A percentile compares a stretch with the other conserved stretches of the same genome.
Conservation (phyloP, 2,113 vertebrate species). For the Ctenomys sociabilis region DNA sequence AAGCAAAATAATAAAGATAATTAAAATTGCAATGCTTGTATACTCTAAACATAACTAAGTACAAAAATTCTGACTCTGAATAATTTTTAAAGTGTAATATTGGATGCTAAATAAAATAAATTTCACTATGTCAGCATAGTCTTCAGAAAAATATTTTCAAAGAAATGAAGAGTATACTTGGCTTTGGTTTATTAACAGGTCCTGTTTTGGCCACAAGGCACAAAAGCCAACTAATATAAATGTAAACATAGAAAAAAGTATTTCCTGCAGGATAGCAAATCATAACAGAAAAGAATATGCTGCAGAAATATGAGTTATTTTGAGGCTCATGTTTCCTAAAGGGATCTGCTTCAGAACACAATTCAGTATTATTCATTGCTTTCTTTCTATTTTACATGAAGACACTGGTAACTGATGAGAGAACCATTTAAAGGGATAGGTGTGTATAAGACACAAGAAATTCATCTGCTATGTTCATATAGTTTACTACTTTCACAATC, state of each 20-base stretch:
- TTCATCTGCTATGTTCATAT: not conserved
- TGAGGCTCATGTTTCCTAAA: conserved; percentile 47
- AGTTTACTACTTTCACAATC: not conserved
- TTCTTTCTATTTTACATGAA: conserved; percentile 3
- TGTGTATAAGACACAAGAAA: not conserved
- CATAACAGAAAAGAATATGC: not conserved
- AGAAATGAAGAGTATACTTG: conserved; percentile 37
- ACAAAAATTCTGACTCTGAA: not conserved
- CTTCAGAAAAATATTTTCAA: conserved; percentile 64
- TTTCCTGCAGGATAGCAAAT: conserved; percentile 29
- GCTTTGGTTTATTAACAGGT: conserved; percentile 53
- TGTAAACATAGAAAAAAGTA: conserved; percentile 44
- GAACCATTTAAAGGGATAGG: not conserved
- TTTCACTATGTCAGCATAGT: conserved; percentile 43
- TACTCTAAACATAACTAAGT: conserved; percentile 41
- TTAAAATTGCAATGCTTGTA: conserved; percentile 35
- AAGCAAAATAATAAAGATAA: conserved; percentile 25
- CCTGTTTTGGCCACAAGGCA: conserved; percentile 48
- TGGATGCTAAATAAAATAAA: conserved; percentile 63
- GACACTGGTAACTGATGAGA: not conserved
- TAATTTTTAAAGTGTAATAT: conserved; percentile 53
- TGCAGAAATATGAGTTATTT: conserved; percentile 4
- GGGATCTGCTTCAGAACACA: conserved; percentile 37
- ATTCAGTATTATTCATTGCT: conserved; percentile 23
- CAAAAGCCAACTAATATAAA: conserved; percentile 56